phyloP scores from a whole-genome alignment of 2,797 vertebrate species.

The Pseudomugil tenellus region DNA sequence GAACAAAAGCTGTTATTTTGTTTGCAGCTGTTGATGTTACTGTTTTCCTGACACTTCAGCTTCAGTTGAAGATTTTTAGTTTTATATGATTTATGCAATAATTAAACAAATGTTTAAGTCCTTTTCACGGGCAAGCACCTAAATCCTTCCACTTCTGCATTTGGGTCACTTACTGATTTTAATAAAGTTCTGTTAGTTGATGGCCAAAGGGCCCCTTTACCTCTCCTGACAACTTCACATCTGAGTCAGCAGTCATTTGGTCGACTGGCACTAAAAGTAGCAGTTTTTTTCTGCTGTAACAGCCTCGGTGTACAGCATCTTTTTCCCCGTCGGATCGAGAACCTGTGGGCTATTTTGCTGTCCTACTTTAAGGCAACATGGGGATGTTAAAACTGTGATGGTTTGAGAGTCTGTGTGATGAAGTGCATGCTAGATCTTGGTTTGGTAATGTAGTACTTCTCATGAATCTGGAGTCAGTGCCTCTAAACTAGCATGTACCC shows the following conservation, averaged over 20 bases:
- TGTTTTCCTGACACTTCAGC: not conserved
- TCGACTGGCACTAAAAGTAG: conserved; percentile 22
- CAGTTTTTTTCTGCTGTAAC: conserved; percentile 24
- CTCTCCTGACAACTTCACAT: conserved; percentile 14
- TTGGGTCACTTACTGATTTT: not conserved
- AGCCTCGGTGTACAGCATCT: conserved; percentile 14
- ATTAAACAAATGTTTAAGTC: conserved; percentile 3
- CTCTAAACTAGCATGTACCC: conserved; percentile 36
- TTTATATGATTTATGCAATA: not conserved
- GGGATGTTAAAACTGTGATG: conserved; percentile 49
- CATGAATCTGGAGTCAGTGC: conserved; percentile 27
- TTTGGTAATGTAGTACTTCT: conserved; percentile 11
- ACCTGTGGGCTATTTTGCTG: conserved; percentile 56
- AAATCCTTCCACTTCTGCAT: not conserved
- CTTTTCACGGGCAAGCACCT: conserved; percentile 18
- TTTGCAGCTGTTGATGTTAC: not conserved
- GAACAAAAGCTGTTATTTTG: not conserved
- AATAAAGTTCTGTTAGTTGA: conserved; percentile 2
- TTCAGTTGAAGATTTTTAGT: not conserved
- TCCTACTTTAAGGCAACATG: conserved; percentile 57
- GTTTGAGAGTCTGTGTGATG: conserved; percentile 12
- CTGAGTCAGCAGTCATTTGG: conserved; percentile 20
- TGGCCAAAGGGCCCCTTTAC: not conserved
- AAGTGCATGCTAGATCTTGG: conserved; percentile 1
- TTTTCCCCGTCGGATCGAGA: conserved; percentile 62